Base-by-base conservation (phyloP, 92 coral and sea anemone species). In the Siderastrea siderea region DNA sequence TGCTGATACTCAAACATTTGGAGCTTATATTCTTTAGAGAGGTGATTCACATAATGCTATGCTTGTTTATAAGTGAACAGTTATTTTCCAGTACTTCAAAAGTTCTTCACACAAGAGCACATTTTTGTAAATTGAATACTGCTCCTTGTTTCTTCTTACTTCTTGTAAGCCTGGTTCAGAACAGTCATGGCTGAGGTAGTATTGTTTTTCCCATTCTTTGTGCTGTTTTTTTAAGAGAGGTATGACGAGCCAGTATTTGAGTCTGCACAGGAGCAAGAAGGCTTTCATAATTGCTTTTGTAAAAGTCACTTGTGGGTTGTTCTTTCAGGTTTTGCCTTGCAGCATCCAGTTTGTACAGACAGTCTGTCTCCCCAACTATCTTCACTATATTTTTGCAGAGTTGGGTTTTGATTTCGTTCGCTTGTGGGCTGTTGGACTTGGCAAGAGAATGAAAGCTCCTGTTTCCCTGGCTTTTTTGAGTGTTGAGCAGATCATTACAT, bases 181-280 rank as follows among this genome's bases (percentile, higher is more conserved):
- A 7, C 81, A 73, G 87, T 84, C 81, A 62, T 73, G 74, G 59
- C 71, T 74, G 38, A 84, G 87, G 73, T 73, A 84, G 72, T 57
- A 84, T 6, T 73, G 71, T 61, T 83, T 83, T 44, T 84, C 80
- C 87, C 87, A 84, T 65, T 84, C 78, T 51, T 73, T 84, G 10
- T 84, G 87, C 26, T 84, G 69, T 47, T 84, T 57, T 57, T 45
- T 84, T 84, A 38, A 84, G 38, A 26, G 38, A 26, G 38, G 38
- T 26, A 26, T 26, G 38, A 26, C 38, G 0, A 26, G 38, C 38
- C 38, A 26, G 38, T 26, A 26, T 26, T 26, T 26, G 38, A 26
- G 38, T 26, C 38, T 26, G 38, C 38, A 26, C 38, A 26, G 38
- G 38, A 26, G 38, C 38, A 26, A 26, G 38, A 26, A 26, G 38